Percentiles rank a stretch among this genome's conserved stretches.
phyloP scores from a whole-genome alignment of 2,113 vertebrate genomes.

The Gallinago media region DNA sequence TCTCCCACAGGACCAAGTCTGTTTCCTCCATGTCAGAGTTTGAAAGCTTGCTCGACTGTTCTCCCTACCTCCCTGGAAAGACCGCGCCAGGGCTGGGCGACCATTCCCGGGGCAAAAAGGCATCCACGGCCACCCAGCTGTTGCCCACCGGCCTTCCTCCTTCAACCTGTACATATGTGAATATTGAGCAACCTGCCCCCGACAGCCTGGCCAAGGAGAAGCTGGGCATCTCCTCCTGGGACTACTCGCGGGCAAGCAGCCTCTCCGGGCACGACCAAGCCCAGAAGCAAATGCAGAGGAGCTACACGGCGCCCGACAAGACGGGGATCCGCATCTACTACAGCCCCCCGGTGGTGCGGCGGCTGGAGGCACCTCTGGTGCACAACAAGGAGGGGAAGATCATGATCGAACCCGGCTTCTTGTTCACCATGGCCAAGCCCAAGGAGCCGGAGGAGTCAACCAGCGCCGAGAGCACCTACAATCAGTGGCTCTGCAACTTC shows the following conservation, averaged over 20 bases:
- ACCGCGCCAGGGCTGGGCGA: constrained; percentile 38
- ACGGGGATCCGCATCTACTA: constrained; percentile 97
- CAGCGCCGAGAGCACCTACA: constrained; percentile 77
- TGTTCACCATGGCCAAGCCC: constrained; percentile 85
- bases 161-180: constrained; percentile 80
- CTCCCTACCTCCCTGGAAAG: constrained; percentile 80
- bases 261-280: constrained; percentile 74
- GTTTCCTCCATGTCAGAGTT: constrained; percentile 85
- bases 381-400: constrained; percentile 83
- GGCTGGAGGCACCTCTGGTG: constrained; percentile 76
- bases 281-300: constrained; percentile 89
- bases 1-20: constrained; percentile 84
- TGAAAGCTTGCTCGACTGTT: constrained; percentile 84
- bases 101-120: constrained; percentile 70
- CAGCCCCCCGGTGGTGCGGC: constrained; percentile 90
- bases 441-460: constrained; percentile 79
- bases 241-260: constrained; percentile 78
- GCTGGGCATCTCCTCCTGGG: constrained; percentile 82
- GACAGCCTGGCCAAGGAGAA: constrained; percentile 83
- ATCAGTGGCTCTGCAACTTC: constrained; percentile 93
- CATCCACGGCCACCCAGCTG: constrained; percentile 28
- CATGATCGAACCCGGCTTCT: constrained; percentile 82
- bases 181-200: constrained; percentile 53
- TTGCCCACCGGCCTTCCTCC: constrained; percentile 77
- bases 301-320: constrained; percentile 93